Base-by-base conservation (phyloP, 2,888 invertebrate species). In the Agonopterix alstromeriana region DNA sequence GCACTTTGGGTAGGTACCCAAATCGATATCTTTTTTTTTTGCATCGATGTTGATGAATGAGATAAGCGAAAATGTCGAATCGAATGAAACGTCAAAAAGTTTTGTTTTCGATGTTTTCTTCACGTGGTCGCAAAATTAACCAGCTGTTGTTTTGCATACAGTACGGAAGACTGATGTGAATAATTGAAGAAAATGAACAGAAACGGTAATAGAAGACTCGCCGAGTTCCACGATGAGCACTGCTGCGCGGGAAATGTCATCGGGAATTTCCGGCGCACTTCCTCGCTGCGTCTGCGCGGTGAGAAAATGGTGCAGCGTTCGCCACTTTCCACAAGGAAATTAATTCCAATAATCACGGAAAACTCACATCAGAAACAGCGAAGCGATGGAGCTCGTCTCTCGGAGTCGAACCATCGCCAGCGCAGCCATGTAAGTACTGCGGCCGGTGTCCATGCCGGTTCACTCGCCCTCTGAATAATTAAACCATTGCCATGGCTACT, bases 251-350 rank as follows among this genome's bases (percentile, higher is more conserved):
- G 82, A 72, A 84, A 86, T 82, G 76, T 81, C 84, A 79, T 82
- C 73, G 75, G 89, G 67, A 77, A 84, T 67, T 90, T 93, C 75
- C 91, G 91, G 56, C 92, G 93, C 73, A 90, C 92, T 62, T 87
- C 90, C 50, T 92, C 93, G 75, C 76, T 93, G 91, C 92, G 93
- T 70, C 73, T 93, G 91, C 92, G 92, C 79, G 92, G 91, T 68
- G 91, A 91, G 82, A 86, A 89, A 79, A 88, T 88, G 83, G 80
- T 86, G 82, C 88, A 85, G 67, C 87, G 88, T 56, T 90, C 90
- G 70, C 89, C 87, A 68, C 75, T 85, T 71, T 77, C 79, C 75
- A 85, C 81, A 65, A 85, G 81, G 74, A 88, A 74, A 83, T 78
- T 85, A 75, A 91, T 91, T 71, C 90, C 90, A 63, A 82, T 90